Percentiles rank a stretch among this genome's conserved stretches.
phyloP scores from a whole-genome alignment of 2,888 invertebrate genomes.

The Phrixothrix hirtus region DNA sequence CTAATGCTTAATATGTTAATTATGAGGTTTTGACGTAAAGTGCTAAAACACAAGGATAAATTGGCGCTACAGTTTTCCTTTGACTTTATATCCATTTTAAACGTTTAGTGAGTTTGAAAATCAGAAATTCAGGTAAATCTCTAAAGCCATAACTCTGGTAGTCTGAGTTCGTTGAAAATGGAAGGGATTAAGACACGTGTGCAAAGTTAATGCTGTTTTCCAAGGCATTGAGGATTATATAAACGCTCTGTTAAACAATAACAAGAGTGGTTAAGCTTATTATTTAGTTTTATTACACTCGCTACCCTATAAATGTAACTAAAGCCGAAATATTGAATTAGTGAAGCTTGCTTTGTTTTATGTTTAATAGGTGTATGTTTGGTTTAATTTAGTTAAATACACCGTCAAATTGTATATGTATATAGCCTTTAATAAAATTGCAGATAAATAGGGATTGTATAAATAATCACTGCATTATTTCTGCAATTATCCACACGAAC shows the following conservation, averaged over 20 bases:
- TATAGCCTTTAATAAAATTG: too few relatives aligned
- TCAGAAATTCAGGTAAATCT: conserved; percentile 7
- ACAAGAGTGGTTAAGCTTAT: conserved; percentile 16
- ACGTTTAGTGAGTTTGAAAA: conserved; percentile 5
- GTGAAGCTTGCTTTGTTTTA: too few relatives aligned
- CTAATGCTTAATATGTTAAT: too few relatives aligned
- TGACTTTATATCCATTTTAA: not conserved
- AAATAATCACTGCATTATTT: too few relatives aligned
- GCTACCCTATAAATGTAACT: not conserved
- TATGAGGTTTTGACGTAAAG: too few relatives aligned
- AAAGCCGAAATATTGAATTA: conserved; percentile 1
- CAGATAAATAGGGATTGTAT: too few relatives aligned
- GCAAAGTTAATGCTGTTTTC: conserved; percentile 16
- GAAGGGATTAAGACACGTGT: conserved; percentile 18
- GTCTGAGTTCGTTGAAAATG: conserved; percentile 6
- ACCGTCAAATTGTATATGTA: too few relatives aligned
- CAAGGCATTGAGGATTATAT: conserved; percentile 11
- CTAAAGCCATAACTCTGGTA: conserved; percentile 6
- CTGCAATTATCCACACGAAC: too few relatives aligned
- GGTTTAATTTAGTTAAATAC: too few relatives aligned
- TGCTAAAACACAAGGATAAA: too few relatives aligned
- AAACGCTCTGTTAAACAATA: conserved; percentile 17
- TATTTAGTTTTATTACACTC: conserved; percentile 15
- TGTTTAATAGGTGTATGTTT: too few relatives aligned
- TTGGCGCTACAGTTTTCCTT: not conserved